These are phyloP conservation scores for Chionoecetes opilio DNA, from an alignment of 1,140 invertebrate species.

Conservation along the genomic window DNA sequence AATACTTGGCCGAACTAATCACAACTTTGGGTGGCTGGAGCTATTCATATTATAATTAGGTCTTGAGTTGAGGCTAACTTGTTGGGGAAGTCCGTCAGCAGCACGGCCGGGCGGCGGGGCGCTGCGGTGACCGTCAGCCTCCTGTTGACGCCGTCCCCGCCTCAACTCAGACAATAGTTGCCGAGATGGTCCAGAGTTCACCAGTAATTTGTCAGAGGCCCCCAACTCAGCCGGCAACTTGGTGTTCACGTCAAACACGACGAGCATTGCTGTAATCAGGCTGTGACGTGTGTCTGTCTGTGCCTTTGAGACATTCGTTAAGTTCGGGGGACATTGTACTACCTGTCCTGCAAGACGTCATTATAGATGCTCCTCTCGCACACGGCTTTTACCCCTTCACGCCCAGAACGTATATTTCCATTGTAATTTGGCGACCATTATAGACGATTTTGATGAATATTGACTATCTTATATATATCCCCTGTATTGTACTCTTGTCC, in stretches of 20 bases:
- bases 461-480: no score
- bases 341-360: background rate
- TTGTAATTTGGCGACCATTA: no score
- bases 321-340: background rate
- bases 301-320: background rate
- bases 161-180: conserved; percentile 23
- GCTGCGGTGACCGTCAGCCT: conserved; percentile 31
- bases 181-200: conserved; percentile 33
- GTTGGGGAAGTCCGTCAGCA: conserved; percentile 59
- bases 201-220: conserved; percentile 36
- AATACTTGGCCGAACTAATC: conserved; percentile 73
- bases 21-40: conserved; percentile 74
- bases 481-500: no score
- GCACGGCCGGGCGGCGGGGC: conserved; percentile 1
- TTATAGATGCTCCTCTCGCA: background rate
- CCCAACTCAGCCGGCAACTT: conserved; percentile 36
- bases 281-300: background rate
- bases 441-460: no score
- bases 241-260: conserved; percentile 41
- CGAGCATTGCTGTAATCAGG: conserved; percentile 45
- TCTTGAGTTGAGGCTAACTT: conserved; percentile 71
- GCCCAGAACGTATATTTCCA: no score
- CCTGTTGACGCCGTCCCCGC: background rate
- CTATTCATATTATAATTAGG: conserved; percentile 74
- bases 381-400: background rate